Conservation (phyloP, 2,797 vertebrate species). For the Lycodopsis pacificus region DNA sequence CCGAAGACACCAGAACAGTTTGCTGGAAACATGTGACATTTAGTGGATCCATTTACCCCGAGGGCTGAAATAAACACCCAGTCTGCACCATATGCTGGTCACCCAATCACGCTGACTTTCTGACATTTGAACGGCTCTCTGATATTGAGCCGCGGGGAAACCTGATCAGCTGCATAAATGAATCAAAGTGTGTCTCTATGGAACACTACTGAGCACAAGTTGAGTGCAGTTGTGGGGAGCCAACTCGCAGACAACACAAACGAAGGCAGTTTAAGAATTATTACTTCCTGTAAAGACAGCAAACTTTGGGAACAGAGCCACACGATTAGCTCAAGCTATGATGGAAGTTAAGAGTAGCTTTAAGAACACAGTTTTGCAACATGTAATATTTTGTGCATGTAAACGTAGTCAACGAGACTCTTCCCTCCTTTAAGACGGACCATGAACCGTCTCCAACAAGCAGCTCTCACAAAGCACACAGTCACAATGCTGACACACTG, state of each 20-base stretch:
- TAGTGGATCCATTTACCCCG: slow-evolving; percentile 42
- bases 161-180: slow-evolving; percentile 37
- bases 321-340: not conserved
- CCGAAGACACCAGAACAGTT: slow-evolving; percentile 34
- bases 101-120: slow-evolving; percentile 21
- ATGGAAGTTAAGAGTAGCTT: not conserved
- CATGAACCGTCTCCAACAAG: no score
- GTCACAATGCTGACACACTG: no score
- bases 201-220: not conserved
- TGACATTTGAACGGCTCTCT: slow-evolving; percentile 42
- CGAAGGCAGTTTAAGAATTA: not conserved
- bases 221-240: not conserved
- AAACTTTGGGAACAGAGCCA: not conserved
- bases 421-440: no score
- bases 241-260: not conserved
- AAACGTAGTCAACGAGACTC: not conserved
- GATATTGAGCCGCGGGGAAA: slow-evolving; percentile 27
- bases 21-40: slow-evolving; percentile 54
- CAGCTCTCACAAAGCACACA: no score
- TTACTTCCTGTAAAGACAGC: not conserved
- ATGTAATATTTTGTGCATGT: not conserved
- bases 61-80: slow-evolving; percentile 70
- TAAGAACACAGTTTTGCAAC: not conserved
- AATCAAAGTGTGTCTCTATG: slow-evolving; percentile 1
- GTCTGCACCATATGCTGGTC: slow-evolving; percentile 56